A percentile compares a stretch with the other conserved stretches of the same genome.
phyloP scores from a whole-genome alignment of 1,140 invertebrate species.

The Monochamus saltuarius region DNA sequence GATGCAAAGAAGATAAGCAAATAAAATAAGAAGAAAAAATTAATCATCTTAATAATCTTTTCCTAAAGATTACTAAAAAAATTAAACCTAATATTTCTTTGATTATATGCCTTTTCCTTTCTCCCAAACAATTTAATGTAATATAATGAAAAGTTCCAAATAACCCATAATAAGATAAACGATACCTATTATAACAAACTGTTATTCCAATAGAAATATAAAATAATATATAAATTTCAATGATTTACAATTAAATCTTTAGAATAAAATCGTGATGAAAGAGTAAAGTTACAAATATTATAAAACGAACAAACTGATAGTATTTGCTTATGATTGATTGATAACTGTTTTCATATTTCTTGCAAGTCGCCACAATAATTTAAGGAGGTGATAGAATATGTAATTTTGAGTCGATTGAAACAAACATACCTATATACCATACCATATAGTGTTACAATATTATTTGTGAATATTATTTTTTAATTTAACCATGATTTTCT shows the following conservation, averaged over 20 bases:
- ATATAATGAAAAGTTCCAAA: slow-evolving; percentile 53
- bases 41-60: slow-evolving; percentile 52
- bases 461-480: too few species aligned
- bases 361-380: too few species aligned
- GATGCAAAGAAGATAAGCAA: slow-evolving; percentile 53
- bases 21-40: slow-evolving; percentile 55
- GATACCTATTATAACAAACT: slow-evolving; percentile 57
- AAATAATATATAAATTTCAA: slow-evolving; percentile 56
- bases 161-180: slow-evolving; percentile 58
- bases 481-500: too few species aligned
- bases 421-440: too few species aligned
- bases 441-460: too few species aligned
- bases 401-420: too few species aligned
- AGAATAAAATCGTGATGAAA: slow-evolving; percentile 65
- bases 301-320: slow-evolving; percentile 55
- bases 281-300: slow-evolving; percentile 57
- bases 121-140: slow-evolving; percentile 51
- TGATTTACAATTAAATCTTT: slow-evolving; percentile 65
- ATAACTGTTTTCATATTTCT: too few species aligned
- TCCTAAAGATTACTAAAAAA: slow-evolving; percentile 55
- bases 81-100: slow-evolving; percentile 56
- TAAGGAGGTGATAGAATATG: too few species aligned
- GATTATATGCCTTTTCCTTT: slow-evolving; percentile 54
- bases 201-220: slow-evolving; percentile 58
- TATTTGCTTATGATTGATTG: slow-evolving; percentile 45